Conservation (phyloP, 2,888 invertebrate species). For the Ceriagrion tenellum region DNA sequence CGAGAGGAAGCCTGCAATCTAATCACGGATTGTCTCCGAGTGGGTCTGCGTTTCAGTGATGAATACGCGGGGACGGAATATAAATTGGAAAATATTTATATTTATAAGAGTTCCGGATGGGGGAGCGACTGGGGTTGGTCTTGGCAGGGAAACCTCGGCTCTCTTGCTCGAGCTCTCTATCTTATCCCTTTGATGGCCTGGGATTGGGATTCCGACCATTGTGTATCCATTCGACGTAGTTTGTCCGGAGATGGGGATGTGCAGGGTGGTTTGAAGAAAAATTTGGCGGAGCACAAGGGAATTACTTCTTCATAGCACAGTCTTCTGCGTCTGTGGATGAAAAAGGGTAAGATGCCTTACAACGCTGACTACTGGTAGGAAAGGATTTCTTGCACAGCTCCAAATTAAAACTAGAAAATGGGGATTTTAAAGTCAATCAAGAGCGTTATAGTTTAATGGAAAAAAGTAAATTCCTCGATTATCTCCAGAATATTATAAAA, state of each 20-base stretch:
- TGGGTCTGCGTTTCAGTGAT: slow-evolving; percentile 33
- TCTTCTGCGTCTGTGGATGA: neutral
- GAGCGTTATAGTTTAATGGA: no score
- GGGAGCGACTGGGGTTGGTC: neutral
- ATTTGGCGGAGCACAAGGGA: neutral
- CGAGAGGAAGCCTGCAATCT: slow-evolving; percentile 50
- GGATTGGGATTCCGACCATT: neutral
- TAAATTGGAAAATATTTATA: slow-evolving; percentile 48
- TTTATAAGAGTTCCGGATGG: slow-evolving; percentile 30
- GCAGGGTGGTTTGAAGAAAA: neutral
- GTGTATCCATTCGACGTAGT: neutral
- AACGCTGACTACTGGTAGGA: neutral
- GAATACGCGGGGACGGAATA: slow-evolving; percentile 41
- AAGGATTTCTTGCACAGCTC: neutral
- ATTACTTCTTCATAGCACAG: neutral
- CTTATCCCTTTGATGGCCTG: neutral
- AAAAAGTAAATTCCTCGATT: no score
- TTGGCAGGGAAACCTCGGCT: neutral
- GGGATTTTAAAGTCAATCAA: no score
- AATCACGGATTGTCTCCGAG: slow-evolving; percentile 62
- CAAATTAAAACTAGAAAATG: no score
- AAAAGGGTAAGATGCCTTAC: neutral
- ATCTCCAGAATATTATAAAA: no score
- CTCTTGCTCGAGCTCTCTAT: neutral
- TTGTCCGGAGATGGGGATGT: neutral